phyloP scores from a whole-genome alignment of 2,113 vertebrate genomes.

The Platycercus adscitus region DNA sequence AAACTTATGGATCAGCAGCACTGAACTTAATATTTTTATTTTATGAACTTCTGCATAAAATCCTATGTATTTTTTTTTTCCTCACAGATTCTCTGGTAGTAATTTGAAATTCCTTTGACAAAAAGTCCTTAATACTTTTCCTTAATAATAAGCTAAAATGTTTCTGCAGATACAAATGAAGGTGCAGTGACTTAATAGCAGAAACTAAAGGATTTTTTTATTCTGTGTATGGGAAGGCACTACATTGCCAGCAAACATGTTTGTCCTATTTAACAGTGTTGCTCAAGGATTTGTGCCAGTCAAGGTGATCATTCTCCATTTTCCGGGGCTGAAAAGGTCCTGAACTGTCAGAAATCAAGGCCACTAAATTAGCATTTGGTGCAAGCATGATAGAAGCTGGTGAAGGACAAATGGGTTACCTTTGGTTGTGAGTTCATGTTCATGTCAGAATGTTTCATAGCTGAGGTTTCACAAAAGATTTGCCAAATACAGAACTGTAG shows the following conservation, averaged over 20 bases:
- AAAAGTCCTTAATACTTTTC: background rate
- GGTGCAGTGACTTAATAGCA: background rate
- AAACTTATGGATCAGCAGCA: background rate
- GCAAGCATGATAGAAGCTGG: background rate
- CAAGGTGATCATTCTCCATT: background rate
- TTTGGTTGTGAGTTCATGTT: background rate
- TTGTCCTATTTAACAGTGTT: background rate
- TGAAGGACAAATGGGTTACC: background rate
- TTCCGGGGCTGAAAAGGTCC: background rate
- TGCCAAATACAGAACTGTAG: background rate
- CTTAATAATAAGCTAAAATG: background rate
- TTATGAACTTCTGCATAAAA: background rate
- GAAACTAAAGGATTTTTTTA: background rate
- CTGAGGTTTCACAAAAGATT: background rate
- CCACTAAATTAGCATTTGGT: background rate
- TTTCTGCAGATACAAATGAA: background rate
- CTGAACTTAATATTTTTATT: background rate
- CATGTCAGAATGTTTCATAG: background rate
- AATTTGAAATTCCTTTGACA: background rate
- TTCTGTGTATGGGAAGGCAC: background rate
- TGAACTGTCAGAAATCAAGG: background rate
- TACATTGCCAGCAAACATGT: background rate
- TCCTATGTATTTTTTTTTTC: background rate
- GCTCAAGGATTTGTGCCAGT: background rate
- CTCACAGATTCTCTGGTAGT: background rate